Evolutionary conservation across 2,797 vertebrate species (phyloP).

Genomic region (Eutrigla gurnardus): DNA sequence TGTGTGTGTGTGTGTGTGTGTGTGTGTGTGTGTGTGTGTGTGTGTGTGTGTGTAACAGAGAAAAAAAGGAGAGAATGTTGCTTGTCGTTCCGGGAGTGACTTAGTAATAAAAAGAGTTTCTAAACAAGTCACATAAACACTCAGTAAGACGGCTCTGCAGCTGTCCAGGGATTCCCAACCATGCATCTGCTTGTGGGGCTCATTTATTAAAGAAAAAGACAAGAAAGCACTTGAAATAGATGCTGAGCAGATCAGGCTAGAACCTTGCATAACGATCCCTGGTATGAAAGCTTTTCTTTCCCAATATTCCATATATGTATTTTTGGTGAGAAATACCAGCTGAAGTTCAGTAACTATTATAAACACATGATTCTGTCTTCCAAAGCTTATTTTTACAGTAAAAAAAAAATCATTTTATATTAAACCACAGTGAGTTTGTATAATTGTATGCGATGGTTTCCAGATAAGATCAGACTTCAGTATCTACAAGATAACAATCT

Average conservation of each 20-base stretch:
- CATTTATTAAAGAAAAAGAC: constrained; percentile 34
- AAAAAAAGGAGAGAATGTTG: constrained; percentile 17
- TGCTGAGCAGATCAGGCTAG: not conserved
- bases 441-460: constrained; percentile 35
- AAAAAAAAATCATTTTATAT: not conserved
- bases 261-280: constrained; percentile 4
- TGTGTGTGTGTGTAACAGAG: constrained; percentile 17
- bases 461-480: constrained; percentile 44
- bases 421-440: constrained; percentile 2
- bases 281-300: not conserved
- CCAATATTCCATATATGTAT: not conserved
- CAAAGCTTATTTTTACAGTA: not conserved
- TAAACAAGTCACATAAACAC: constrained; percentile 73
- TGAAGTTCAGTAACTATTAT: not conserved
- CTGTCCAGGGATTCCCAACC: constrained; percentile 22
- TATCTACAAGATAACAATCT: constrained; percentile 28
- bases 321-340: not conserved
- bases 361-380: not conserved
- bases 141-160: constrained; percentile 40
- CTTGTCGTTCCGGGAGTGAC: constrained; percentile 41
- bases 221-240: constrained; percentile 25
- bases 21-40: constrained; percentile 28
- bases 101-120: constrained; percentile 58
- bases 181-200: constrained; percentile 37
- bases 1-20: constrained; percentile 29